These are phyloP conservation scores for Clarias macrocephalus DNA, from an alignment of 2,113 vertebrate genomes.

Conservation along the genomic window DNA sequence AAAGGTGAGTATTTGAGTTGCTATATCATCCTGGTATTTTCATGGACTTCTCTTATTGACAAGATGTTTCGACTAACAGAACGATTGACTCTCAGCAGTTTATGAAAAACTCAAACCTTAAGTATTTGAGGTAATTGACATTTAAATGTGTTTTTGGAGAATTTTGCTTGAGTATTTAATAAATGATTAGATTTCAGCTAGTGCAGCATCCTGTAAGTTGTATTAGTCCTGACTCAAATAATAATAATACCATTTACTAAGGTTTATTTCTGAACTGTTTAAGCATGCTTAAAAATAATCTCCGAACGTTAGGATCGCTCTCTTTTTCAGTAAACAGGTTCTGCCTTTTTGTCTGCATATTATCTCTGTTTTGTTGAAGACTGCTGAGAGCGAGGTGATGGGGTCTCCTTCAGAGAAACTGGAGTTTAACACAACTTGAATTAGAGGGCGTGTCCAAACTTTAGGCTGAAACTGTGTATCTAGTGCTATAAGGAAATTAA, in stretches of 20 bases:
- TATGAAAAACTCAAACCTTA: too few species aligned
- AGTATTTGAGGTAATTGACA: not conserved
- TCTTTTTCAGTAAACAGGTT: conserved; percentile 8
- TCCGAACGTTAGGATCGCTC: not conserved
- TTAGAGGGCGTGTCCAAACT: too few species aligned
- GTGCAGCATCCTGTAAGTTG: not conserved
- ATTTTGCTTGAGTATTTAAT: not conserved
- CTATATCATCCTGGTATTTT: too few species aligned
- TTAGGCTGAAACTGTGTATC: too few species aligned
- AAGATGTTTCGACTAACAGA: too few species aligned
- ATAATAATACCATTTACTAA: not conserved
- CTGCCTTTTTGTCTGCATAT: conserved; percentile 2
- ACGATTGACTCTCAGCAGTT: too few species aligned
- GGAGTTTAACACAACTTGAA: conserved; percentile 43
- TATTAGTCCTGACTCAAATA: not conserved
- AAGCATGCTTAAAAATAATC: not conserved
- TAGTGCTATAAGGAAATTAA: too few species aligned
- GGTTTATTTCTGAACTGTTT: not conserved
- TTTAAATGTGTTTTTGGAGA: not conserved
- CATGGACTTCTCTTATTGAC: too few species aligned
- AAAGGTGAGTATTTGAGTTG: too few species aligned
- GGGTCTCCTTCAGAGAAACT: conserved; percentile 46
- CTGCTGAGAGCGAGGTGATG: conserved; percentile 22
- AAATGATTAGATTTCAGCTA: not conserved
- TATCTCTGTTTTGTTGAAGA: not conserved